Evolutionary conservation across 2,797 vertebrate species (phyloP), one percentile per base, ranked within the genome.

Genomic region (Cirrhinus molitorella): DNA sequence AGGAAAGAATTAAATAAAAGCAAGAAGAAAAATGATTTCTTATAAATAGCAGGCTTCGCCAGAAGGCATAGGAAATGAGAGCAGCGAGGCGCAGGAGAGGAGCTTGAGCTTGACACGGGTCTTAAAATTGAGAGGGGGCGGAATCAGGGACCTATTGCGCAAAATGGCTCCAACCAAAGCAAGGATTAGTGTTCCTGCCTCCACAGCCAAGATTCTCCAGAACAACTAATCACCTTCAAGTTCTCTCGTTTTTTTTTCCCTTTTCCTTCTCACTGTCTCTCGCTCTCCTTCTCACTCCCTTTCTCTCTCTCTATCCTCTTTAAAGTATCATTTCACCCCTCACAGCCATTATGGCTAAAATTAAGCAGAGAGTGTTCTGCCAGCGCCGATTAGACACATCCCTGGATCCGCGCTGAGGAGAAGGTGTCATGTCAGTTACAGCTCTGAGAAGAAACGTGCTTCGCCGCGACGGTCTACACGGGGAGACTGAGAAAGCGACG

Each of bases 61-160:
- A 95, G 95, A 93, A 95, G 94, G 94, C 95, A 95, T 90, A 94
- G 95, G 94, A 95, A 95, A 95, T 94, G 94, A 95, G 94, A 95
- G 93, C 94, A 93, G 94, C 91, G 90, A 92, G 94, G 93, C 89
- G 87, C 92, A 91, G 93, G 91, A 94, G 93, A 94, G 93, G 93
- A 93, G 93, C 93, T 93, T 94, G 92, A 94, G 94, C 93, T 94
- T 95, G 94, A 95, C 95, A 95, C 93, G 94, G 95, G 94, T 94
- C 94, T 95, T 95, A 95, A 95, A 95, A 95, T 93, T 92, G 94
- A 95, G 95, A 94, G 94, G 95, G 92, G 94, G 94, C 92, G 93
- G 94, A 93, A 94, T 95, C 92, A 93, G 89, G 93, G 94, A 93
- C 94, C 94, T 91, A 93, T 94, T 95, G 93, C 89, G 91, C 89